phyloP scores from a whole-genome alignment of 2,113 vertebrate species.

The Empidonax traillii region DNA sequence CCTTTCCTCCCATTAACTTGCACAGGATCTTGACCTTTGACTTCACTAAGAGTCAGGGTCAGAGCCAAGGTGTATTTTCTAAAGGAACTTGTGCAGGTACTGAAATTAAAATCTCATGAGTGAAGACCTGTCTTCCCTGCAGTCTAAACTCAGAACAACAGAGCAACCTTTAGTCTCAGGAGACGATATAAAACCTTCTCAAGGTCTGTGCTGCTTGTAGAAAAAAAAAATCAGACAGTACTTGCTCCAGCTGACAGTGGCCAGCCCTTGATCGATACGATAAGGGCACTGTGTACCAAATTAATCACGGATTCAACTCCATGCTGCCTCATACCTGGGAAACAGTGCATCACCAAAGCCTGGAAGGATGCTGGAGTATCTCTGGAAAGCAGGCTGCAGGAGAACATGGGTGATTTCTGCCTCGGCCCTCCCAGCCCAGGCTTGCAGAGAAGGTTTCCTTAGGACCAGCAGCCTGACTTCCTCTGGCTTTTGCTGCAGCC shows the following conservation, averaged over 20 bases:
- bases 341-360: not conserved
- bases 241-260: not conserved
- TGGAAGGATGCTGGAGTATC: not conserved
- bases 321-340: not conserved
- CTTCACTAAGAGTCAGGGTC: not conserved
- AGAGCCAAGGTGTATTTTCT: not conserved
- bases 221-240: conserved; percentile 11
- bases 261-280: not conserved
- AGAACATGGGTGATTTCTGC: not conserved
- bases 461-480: not conserved
- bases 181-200: conserved; percentile 16
- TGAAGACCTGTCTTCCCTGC: not conserved
- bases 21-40: not conserved
- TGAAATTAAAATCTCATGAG: not conserved
- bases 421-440: not conserved
- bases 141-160: conserved; percentile 3
- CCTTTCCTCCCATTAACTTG: not conserved
- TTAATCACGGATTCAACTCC: not conserved
- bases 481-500: not conserved
- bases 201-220: not conserved
- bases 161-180: not conserved
- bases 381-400: not conserved
- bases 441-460: not conserved
- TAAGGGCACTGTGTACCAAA: not conserved
- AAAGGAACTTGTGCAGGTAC: not conserved